Evolutionary conservation across 2,113 vertebrate genomes (phyloP), one percentile per base, ranked within the genome.

Genomic region (Dunckerocampus dactyliophorus): DNA sequence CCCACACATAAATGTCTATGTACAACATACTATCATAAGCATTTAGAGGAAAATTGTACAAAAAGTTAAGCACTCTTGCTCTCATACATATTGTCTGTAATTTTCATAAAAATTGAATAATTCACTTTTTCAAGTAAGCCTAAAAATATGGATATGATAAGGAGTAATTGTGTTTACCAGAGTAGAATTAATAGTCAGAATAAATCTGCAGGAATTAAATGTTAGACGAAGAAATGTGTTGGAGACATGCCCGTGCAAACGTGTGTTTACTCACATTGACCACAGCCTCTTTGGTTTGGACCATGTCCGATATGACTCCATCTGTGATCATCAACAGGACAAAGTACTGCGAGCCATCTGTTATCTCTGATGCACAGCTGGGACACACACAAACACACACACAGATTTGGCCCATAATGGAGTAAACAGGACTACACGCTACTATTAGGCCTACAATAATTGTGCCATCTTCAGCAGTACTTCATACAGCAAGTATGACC

Each of bases 231-330:
- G n/a, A 43, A 43, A 42, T 47, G 43, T 19, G 43, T 14, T 59
- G 43, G 57, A 42, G 21, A 56, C 5, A 13, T 31, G 43, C 16
- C 16, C 1, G 17, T 22, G 22, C 22, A 31, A 31, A 31, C 24
- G 58, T 57, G 13, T 80, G 73, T 74, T 46, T 63, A 92, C 96
- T 93, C 77, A 99, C 97, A 0, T 92, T 94, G 80, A 99, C 96
- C 28, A 99, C 93, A 24, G 96, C 96, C 84, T 99, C 96, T 90
- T 98, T 98, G 67, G 97, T 99, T 84, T 98, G 95, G 21, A 92
- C 91, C 96, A 99, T 99, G 85, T 98, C 96, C 0, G 96, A 99
- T 88, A 99, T 99, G 79, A 98, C 96, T 0, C 96, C 96, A 0
- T 98, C 96, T 0, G 96, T 99, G 91, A 99, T 94, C 86, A 98